Evolutionary conservation across 53 echinoderm and acorn worm genomes (phyloP).

Genomic region (Temnopleurus reevesii): DNA sequence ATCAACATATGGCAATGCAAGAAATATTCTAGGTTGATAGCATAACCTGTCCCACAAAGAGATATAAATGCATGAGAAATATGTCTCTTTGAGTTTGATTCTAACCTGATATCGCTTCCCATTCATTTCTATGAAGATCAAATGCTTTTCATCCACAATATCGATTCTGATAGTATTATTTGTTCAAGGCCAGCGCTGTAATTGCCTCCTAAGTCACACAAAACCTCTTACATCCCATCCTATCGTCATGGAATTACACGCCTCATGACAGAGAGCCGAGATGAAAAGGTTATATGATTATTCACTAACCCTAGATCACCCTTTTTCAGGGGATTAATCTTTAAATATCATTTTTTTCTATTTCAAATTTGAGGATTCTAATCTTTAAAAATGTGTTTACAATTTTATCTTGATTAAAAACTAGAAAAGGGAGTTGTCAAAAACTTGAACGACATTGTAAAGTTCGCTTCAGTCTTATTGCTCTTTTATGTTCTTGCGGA

Average conservation of each 20-base stretch:
- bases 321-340: background rate
- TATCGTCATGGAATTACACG: conserved; percentile 1
- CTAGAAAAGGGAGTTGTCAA: too few species aligned
- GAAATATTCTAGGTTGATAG: too few species aligned
- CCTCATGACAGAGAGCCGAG: background rate
- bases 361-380: background rate
- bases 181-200: conserved; percentile 13
- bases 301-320: background rate
- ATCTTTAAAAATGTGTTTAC: too few species aligned
- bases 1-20: too few species aligned
- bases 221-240: background rate
- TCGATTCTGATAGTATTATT: conserved; percentile 21
- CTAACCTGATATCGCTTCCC: background rate
- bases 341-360: background rate
- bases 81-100: background rate
- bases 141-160: background rate
- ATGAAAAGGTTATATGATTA: background rate
- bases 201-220: conserved; percentile 12
- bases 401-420: too few species aligned
- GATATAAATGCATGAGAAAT: background rate
- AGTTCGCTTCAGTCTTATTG: too few species aligned
- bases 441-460: too few species aligned
- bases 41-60: background rate
- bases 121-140: background rate
- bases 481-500: too few species aligned